These are phyloP conservation scores for Ips nitidus DNA, from an alignment of 1,140 invertebrate genomes.

Conservation along the genomic window DNA sequence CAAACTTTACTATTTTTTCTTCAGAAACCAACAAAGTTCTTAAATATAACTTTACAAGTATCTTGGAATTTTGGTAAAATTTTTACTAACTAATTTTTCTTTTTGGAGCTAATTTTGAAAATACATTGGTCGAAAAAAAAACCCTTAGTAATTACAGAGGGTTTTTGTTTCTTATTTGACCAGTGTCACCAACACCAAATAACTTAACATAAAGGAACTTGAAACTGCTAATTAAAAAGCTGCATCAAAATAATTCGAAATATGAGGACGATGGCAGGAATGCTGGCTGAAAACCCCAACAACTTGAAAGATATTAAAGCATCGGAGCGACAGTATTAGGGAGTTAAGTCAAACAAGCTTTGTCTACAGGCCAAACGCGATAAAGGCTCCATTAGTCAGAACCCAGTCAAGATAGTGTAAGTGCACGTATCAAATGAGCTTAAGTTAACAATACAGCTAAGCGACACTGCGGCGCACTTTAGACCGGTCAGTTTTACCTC, in stretches of 20 bases:
- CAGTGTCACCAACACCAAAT: too few species aligned
- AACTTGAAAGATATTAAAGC: background rate
- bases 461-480: conserved; percentile 42
- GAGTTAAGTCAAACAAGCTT: conserved; percentile 35
- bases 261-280: conserved; percentile 25
- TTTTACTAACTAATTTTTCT: too few species aligned
- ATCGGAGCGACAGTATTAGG: conserved; percentile 28
- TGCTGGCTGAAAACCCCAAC: conserved; percentile 14
- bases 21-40: too few species aligned
- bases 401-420: conserved; percentile 47
- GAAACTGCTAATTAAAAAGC: too few species aligned
- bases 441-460: conserved; percentile 42
- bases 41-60: too few species aligned
- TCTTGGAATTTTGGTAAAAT: too few species aligned
- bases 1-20: too few species aligned
- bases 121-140: too few species aligned
- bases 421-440: conserved; percentile 48
- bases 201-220: too few species aligned
- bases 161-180: too few species aligned
- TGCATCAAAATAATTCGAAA: background rate
- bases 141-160: too few species aligned
- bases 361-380: conserved; percentile 38
- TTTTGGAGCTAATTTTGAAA: too few species aligned
- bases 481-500: conserved; percentile 37
- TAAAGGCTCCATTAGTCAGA: conserved; percentile 51